A percentile compares a stretch with the other conserved stretches of the same genome.
phyloP scores from a whole-genome alignment of 2,797 vertebrate genomes.

The Anguilla megastoma region DNA sequence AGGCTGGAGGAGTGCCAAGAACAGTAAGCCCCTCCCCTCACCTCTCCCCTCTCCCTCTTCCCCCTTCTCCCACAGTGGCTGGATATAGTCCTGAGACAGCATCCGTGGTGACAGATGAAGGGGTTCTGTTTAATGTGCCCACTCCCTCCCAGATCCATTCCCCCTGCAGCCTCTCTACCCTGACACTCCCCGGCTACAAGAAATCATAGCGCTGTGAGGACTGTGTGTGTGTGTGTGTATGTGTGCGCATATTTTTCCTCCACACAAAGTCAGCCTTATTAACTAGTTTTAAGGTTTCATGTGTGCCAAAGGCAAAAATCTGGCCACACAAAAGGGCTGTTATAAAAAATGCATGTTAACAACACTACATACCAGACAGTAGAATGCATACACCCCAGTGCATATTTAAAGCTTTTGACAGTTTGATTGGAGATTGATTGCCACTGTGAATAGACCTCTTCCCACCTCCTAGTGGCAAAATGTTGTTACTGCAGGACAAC shows the following conservation, averaged over 20 bases:
- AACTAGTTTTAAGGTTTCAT: not conserved
- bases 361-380: not conserved
- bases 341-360: not conserved
- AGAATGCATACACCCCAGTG: not conserved
- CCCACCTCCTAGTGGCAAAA: not conserved
- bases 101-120: slow-evolving; percentile 18
- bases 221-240: slow-evolving; percentile 12
- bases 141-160: slow-evolving; percentile 53
- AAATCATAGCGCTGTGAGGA: slow-evolving; percentile 36
- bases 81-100: not conserved
- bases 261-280: not conserved
- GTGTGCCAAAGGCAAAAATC: not conserved
- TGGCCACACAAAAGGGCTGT: not conserved
- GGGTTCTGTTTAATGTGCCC: slow-evolving; percentile 49
- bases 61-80: not conserved
- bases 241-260: not conserved
- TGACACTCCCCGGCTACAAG: slow-evolving; percentile 27
- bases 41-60: not conserved
- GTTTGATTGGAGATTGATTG: not conserved
- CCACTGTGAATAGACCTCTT: not conserved
- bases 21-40: not conserved
- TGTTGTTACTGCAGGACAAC: not conserved
- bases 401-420: not conserved
- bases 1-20: not conserved
- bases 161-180: not conserved